Evolutionary conservation across 2,113 vertebrate genomes (phyloP), one percentile per base, ranked within the genome.

Genomic region (Notothenia rossii): DNA sequence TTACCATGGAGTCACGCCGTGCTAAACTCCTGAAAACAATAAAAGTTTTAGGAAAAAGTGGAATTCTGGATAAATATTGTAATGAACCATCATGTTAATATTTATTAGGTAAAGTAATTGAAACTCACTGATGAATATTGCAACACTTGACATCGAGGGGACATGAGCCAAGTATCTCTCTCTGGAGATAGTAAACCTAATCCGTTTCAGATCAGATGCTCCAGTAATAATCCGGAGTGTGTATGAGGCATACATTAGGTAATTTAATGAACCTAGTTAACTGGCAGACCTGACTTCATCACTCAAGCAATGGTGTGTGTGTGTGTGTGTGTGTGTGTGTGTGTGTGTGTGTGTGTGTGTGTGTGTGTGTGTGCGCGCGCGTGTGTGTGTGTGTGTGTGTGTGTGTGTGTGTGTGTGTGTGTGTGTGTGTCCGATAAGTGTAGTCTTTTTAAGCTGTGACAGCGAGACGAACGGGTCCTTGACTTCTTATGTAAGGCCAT

Each of bases 181-280:
- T 53, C 72, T 11, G 0, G 6, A 56, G 43, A 29, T 58, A 71
- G 20, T 70, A 58, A 85, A 80, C 55, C 22, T 9, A 71, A 74
- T 79, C 58, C 62, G 75, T 85, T 72, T 76, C 66, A 79, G 29
- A 61, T 76, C 65, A 83, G 45, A 66, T 67, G 60, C 72, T 71
- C 45, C 76, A 59, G 10, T 55, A 56, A 40, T 76, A 82, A 73
- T 79, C n/a, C 14, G 29, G 48, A 51, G 14, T 65, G 56, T 83
- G 54, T 62, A 8, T 59, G 59, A 43, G 29, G 29, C 25, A 68
- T 43, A 61, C 12, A 55, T 22, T 48, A 7, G 40, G 11, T 60
- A 25, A 1, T 0, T 54, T 46, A 54, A n/a, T 25, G 29, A 63
- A 12, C 33, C 25, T 29, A 50, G 49, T 62, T 68, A 58, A 77